Conservation (phyloP, 2,113 vertebrate genomes). For the Sigmodon hispidus region DNA sequence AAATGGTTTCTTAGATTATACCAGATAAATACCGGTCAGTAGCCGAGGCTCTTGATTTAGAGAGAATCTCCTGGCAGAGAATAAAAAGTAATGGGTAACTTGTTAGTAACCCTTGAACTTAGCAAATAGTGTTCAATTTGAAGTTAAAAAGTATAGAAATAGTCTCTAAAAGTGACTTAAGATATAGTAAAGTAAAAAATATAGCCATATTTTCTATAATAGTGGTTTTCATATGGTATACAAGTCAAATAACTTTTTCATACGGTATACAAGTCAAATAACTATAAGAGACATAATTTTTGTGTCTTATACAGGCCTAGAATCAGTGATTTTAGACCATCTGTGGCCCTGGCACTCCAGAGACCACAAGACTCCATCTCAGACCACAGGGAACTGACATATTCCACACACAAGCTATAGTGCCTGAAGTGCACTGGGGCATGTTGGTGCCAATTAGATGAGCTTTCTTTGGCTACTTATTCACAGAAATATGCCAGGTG, state of each 20-base stretch:
- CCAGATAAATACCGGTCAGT: neutral
- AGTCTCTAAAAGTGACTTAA: neutral
- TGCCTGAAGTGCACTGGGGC: neutral
- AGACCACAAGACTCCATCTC: too few relatives aligned
- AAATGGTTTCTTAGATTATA: neutral
- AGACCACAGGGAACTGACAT: neutral
- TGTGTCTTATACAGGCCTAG: neutral
- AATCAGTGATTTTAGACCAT: neutral
- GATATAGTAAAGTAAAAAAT: neutral
- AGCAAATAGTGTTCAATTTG: neutral
- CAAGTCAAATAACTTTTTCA: neutral
- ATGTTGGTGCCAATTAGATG: neutral
- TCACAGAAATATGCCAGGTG: neutral
- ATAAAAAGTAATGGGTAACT: neutral
- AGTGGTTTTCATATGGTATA: neutral
- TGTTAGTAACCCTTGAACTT: neutral
- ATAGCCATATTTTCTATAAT: neutral
- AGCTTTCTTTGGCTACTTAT: neutral
- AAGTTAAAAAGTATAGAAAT: constrained; percentile 22
- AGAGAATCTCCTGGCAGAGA: neutral
- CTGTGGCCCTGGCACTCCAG: neutral
- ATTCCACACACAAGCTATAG: neutral
- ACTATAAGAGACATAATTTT: neutral
- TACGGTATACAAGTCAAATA: neutral
- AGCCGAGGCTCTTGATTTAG: neutral